Base-by-base conservation (phyloP, 1,140 invertebrate species). In the Bombus superbus region DNA sequence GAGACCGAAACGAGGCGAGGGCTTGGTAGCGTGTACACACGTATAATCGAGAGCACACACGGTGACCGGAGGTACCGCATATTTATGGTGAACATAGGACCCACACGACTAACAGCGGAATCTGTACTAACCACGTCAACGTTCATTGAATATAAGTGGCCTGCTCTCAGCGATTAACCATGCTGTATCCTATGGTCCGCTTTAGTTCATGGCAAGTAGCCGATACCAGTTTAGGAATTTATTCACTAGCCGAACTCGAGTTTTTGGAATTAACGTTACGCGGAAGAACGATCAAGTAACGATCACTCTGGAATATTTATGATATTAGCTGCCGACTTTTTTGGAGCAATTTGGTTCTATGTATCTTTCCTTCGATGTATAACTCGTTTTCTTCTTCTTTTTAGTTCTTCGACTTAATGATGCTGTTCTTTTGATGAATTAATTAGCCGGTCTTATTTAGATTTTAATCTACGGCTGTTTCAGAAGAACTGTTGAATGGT, bases 41-140 rank as follows among this genome's bases (percentile, higher is more conserved):
- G 40, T 25, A 38, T n/a, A 40, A 18, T 18, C 22, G 15, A 3
- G 9, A n/a, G 42, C 28, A 11, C 18, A n/a, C 76, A 40, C 62
- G 25, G 35, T 64, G 73, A 73, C 73, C 74, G 13, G 40, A 32
- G 74, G 44, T 77, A 84, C 42, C 74, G 74, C 64, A 71, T 78
- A 84, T 84, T 84, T 66, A 84, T 78, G 74, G 74, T 18, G 74
- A 71, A 83, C 38, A 71, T 13, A 71, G 47, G 42, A 18, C 62
- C 57, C 40, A 57, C 28, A 47, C 40, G 71, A 47, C 53, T 47
- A 74, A 74, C 68, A 32, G 47, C 38, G 47, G 53, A 72, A 62
- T 73, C 79, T 83, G 71, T 64, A 75, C 57, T 53, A 83, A 74
- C 81, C 81, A 68, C 81, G 72, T 75, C 81, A 83, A 83, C 81